These are phyloP conservation scores for Sporophila hypoxantha DNA, from an alignment of 2,113 vertebrate genomes.

Conservation along the genomic window DNA sequence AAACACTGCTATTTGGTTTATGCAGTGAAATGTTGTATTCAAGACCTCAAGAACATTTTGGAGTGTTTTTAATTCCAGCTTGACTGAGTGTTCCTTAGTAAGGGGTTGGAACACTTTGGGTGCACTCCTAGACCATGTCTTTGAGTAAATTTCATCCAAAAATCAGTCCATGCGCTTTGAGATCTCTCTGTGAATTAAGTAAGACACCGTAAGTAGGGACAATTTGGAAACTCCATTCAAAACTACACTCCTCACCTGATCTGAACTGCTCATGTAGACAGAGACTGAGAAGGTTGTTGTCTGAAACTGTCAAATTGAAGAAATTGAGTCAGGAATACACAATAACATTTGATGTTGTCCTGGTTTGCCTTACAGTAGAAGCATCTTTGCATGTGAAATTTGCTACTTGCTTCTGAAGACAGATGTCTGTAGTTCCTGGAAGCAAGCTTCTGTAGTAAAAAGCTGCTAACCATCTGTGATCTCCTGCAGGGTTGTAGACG, in stretches of 20 bases:
- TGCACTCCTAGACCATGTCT: not conserved
- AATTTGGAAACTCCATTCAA: not conserved
- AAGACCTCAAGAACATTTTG: not conserved
- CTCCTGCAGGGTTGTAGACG: not conserved
- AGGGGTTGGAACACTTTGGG: not conserved
- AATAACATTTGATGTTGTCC: not conserved
- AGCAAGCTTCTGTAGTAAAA: not conserved
- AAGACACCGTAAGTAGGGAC: not conserved
- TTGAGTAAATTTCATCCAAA: not conserved
- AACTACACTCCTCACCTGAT: not conserved
- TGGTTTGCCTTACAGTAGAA: not conserved
- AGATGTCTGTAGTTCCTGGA: not conserved
- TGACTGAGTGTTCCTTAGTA: not conserved
- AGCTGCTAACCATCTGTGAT: not conserved
- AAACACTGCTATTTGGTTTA: not conserved
- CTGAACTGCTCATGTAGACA: not conserved
- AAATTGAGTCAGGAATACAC: not conserved
- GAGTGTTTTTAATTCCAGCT: not conserved
- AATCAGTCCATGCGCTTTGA: not conserved
- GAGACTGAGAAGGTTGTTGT: not conserved
- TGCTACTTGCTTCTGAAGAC: not conserved
- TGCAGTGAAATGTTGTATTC: not conserved
- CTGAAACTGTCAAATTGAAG: not conserved
- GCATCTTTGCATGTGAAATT: not conserved
- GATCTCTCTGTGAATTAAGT: not conserved